phyloP scores from a whole-genome alignment of 2,113 vertebrate genomes.

The Amblyornis subalaris region DNA sequence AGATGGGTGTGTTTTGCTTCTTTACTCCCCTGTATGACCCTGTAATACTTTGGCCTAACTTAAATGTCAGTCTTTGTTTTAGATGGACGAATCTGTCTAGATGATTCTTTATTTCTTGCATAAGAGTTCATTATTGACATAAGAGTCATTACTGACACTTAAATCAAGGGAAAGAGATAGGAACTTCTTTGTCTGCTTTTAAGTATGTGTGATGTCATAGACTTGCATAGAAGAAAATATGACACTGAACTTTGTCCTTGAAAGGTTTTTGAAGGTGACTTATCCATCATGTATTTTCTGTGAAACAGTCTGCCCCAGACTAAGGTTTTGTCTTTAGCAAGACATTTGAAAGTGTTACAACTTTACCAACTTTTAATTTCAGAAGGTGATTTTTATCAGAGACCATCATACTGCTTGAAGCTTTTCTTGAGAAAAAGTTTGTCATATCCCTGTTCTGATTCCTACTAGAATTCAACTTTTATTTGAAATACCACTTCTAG shows the following conservation, averaged over 20 bases:
- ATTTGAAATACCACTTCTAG: not conserved
- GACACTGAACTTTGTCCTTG: not conserved
- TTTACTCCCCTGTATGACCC: not conserved
- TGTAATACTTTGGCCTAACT: not conserved
- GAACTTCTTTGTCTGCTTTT: not conserved
- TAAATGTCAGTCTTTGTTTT: not conserved
- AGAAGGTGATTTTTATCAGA: not conserved
- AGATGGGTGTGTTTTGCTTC: not conserved
- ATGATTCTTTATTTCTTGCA: not conserved
- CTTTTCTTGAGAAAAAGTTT: not conserved
- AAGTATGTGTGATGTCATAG: not conserved
- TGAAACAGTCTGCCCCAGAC: not conserved
- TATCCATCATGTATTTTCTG: not conserved
- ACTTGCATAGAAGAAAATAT: not conserved
- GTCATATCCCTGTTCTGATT: not conserved
- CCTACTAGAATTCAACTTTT: not conserved
- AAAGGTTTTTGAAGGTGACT: not conserved
- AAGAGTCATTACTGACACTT: not conserved
- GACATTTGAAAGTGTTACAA: not conserved
- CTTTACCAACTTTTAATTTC: not conserved
- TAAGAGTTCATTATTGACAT: not conserved
- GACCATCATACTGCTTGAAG: not conserved
- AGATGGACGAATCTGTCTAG: not conserved
- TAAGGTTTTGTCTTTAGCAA: not conserved
- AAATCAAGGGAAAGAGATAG: not conserved